Conservation (phyloP, 1,140 invertebrate genomes). For the Agrilus planipennis region DNA sequence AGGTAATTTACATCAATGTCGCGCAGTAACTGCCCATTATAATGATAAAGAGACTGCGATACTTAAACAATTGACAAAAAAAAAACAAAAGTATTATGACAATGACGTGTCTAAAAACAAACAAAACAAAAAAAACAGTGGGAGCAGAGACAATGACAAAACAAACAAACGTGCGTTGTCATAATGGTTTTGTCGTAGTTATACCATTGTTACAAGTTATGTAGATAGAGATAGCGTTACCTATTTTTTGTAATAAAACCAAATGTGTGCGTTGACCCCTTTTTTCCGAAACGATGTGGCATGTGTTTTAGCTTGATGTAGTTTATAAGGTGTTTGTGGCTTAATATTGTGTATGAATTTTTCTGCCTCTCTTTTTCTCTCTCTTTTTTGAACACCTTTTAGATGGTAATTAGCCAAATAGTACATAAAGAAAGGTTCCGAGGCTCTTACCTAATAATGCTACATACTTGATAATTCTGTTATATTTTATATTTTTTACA, state of each 20-base stretch:
- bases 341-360: too few relatives aligned
- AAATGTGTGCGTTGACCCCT: conserved; percentile 10
- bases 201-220: conserved; percentile 31
- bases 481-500: too few relatives aligned
- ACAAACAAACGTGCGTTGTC: conserved; percentile 17
- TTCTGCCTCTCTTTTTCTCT: conserved; percentile 3
- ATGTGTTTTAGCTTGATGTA: conserved; percentile 22
- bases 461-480: too few relatives aligned
- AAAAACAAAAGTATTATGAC: conserved; percentile 32
- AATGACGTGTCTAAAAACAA: too few relatives aligned
- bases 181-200: conserved; percentile 31
- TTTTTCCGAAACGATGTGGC: conserved; percentile 11
- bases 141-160: too few relatives aligned
- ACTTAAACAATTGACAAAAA: conserved; percentile 33
- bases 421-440: too few relatives aligned
- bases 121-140: too few relatives aligned
- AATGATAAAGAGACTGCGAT: conserved; percentile 34
- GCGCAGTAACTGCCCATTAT: conserved; percentile 14
- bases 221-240: conserved; percentile 30
- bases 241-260: conserved; percentile 29
- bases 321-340: conserved; percentile 25
- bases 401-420: too few relatives aligned
- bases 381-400: too few relatives aligned
- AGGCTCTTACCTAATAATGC: conserved; percentile 6
- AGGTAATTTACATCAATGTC: too few relatives aligned